Evolutionary conservation across 2,113 vertebrate species (phyloP).

Genomic region (Pteruthius melanotis): DNA sequence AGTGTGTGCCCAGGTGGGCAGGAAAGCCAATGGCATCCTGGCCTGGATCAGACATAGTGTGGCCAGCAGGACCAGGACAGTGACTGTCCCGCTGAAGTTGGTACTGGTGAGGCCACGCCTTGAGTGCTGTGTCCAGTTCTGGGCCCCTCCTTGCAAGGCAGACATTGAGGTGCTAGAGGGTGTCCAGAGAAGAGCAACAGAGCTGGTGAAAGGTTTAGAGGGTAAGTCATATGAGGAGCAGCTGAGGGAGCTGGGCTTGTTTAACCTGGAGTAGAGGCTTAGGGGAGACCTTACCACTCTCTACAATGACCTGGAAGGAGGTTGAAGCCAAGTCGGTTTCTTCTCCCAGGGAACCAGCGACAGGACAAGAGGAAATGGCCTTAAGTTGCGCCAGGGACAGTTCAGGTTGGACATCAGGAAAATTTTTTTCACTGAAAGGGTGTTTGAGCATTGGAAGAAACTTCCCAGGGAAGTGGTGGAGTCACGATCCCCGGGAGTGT

Average conservation of each 20-base stretch:
- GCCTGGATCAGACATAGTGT: not conserved
- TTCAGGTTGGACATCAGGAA: not conserved
- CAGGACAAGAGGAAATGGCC: not conserved
- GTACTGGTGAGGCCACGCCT: not conserved
- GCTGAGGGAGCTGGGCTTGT: not conserved
- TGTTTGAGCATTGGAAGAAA: not conserved
- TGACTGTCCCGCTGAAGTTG: not conserved
- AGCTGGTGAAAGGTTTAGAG: not conserved
- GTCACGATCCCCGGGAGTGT: not conserved
- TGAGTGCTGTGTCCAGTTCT: not conserved
- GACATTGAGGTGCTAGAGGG: not conserved
- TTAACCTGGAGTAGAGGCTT: not conserved
- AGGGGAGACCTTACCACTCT: not conserved
- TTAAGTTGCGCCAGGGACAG: fast-evolving
- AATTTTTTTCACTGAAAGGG: not conserved
- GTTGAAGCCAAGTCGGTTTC: fast-evolving
- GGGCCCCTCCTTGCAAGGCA: not conserved
- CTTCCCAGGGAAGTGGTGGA: not conserved
- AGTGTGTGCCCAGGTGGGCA: not conserved
- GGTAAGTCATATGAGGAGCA: not conserved
- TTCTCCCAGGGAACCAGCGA: fast-evolving
- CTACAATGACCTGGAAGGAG: not conserved
- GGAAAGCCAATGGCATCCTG: not conserved
- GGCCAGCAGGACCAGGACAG: not conserved
- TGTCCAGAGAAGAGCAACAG: not conserved